phyloP scores from a whole-genome alignment of 2,797 vertebrate species.

The Enteromius paludinosus region DNA sequence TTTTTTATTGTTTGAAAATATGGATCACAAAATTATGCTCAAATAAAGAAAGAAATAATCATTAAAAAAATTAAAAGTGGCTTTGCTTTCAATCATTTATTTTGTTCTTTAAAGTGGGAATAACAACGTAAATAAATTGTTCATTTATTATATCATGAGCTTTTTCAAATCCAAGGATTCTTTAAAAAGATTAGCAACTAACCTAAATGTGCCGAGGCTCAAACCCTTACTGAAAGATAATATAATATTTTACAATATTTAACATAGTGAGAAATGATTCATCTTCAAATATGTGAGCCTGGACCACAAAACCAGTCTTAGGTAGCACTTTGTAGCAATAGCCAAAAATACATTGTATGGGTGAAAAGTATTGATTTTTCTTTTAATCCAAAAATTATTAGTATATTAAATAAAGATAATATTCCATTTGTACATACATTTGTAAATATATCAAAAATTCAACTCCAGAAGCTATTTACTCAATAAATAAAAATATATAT shows the following conservation, averaged over 20 bases:
- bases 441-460: neutral
- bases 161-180: neutral
- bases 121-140: neutral
- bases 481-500: neutral
- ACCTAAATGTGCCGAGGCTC: neutral
- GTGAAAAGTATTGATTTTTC: neutral
- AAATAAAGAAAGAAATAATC: neutral
- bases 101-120: neutral
- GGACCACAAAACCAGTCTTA: too few relatives aligned
- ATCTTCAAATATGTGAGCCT: neutral
- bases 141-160: too few relatives aligned
- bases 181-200: neutral
- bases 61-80: neutral
- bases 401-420: too few relatives aligned
- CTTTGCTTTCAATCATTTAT: neutral
- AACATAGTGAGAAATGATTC: neutral
- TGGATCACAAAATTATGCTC: neutral
- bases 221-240: neutral
- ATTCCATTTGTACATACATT: too few relatives aligned
- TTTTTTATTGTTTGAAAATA: conserved; percentile 2
- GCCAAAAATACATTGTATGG: neutral
- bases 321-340: neutral
- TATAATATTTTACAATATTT: neutral
- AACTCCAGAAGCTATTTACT: neutral
- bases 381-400: neutral